Percentiles rank a stretch among this genome's conserved stretches.
These are phyloP conservation scores for Aplysina aerophoba DNA, from an alignment of 37 sponge, comb jelly and placozoan genomes.

Conservation along the genomic window DNA sequence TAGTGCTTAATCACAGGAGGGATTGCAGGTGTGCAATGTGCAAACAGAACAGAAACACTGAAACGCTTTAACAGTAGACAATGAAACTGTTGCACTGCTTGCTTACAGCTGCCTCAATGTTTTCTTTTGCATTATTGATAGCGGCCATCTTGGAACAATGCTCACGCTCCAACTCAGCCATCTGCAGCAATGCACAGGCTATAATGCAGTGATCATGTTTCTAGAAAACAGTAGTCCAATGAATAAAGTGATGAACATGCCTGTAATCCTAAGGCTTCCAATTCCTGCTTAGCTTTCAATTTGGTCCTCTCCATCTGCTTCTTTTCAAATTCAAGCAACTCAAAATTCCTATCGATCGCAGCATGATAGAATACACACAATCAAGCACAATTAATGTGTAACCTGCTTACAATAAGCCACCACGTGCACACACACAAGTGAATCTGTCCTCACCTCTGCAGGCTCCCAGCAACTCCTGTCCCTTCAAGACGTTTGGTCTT, in stretches of 20 bases:
- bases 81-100: too few relatives aligned
- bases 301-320: constrained; percentile 8
- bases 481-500: neutral
- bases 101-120: neutral
- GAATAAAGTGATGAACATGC: neutral
- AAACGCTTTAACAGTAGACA: too few relatives aligned
- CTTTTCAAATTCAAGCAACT: neutral
- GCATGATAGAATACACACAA: too few relatives aligned
- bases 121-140: neutral
- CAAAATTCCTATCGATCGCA: neutral
- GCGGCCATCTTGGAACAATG: neutral
- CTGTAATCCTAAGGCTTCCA: neutral
- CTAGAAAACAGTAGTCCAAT: neutral
- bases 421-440: too few relatives aligned
- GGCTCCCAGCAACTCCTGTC: neutral
- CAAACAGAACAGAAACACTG: too few relatives aligned
- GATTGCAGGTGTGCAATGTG: too few relatives aligned
- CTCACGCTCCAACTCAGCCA: neutral
- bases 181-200: neutral
- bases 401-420: too few relatives aligned
- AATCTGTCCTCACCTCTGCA: neutral
- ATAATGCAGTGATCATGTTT: too few relatives aligned
- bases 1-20: too few relatives aligned
- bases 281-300: neutral
- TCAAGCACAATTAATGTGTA: too few relatives aligned